These are phyloP conservation scores for Paraescarpia echinospica DNA, from an alignment of 1,140 invertebrate species.

Conservation along the genomic window DNA sequence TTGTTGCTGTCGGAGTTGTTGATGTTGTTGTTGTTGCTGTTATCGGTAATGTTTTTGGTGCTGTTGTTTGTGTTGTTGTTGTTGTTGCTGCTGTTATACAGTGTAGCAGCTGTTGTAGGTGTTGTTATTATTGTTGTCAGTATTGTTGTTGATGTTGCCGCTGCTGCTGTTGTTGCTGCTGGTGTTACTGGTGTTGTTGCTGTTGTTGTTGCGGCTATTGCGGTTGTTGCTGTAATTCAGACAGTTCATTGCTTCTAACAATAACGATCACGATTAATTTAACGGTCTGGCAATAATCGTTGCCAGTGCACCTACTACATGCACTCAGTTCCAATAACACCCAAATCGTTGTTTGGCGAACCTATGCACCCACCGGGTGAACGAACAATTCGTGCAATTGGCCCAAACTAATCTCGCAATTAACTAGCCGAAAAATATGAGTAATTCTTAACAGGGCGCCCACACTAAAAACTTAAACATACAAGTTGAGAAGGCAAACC, in stretches of 20 bases:
- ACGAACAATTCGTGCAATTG: not conserved
- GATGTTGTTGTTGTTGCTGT: too few species aligned
- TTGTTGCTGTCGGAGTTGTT: too few species aligned
- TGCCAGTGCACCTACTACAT: not conserved
- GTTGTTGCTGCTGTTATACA: too few species aligned
- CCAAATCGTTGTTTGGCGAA: not conserved
- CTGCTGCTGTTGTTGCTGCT: too few species aligned
- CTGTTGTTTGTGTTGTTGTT: not conserved
- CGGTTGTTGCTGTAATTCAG: not conserved
- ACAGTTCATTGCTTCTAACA: not conserved
- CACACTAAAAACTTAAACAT: not conserved
- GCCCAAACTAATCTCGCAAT: not conserved
- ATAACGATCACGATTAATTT: not conserved
- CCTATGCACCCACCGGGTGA: not conserved
- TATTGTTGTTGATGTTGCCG: too few species aligned
- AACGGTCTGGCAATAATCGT: not conserved
- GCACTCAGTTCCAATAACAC: not conserved
- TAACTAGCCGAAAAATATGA: not conserved
- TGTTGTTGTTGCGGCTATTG: too few species aligned
- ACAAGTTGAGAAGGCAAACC: not conserved
- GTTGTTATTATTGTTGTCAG: too few species aligned
- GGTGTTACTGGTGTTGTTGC: too few species aligned
- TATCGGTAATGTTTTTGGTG: too few species aligned
- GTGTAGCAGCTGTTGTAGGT: too few species aligned
- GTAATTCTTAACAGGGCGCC: not conserved